Evolutionary conservation across 92 coral and sea anemone genomes (phyloP), one percentile per base, ranked within the genome.

Genomic region (Zoanthus sociatus): DNA sequence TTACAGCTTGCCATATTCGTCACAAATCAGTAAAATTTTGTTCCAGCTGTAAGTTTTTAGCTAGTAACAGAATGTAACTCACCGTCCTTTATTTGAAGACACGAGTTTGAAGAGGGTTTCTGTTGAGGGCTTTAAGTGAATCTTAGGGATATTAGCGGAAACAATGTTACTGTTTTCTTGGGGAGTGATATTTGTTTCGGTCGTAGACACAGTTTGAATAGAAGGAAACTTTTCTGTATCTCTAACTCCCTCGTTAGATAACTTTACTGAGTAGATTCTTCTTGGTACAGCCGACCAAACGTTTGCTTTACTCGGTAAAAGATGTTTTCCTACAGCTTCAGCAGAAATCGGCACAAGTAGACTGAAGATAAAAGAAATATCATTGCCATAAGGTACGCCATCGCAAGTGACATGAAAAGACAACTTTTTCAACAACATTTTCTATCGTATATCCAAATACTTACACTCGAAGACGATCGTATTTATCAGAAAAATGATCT

Each of bases 381-480:
- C 6, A 63, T 9, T n/a, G 8, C 3, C n/a, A 26, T 26, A 26
- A 26, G 21, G 20, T 6, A 63, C 69, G 69, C 69, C 21, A 63
- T 63, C 30, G 69, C 9, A 17, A 17, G 69, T 50, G 12, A 50
- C 5, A 7, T 50, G 55, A 1, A 3, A 63, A 17, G 26, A 17
- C 66, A 15, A 58, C n/a, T 14, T 15, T 17, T 58, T 17, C 6
- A 8, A 17, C 66, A 15, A 58, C n/a, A 2, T 15, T 17, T 58
- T 17, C 6, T 5, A 20, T 31, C 69, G 3, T 63, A 46, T 75
- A 33, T 15, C 4, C 0, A 53, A 48, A 46, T 75, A 75, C 78
- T 75, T 48, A 75, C 78, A 75, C 78, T 75, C 78, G 78, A 48
- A 75, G 78, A 8, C 78, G 61, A 56, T 48, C 58, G 9, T 46